These are phyloP conservation scores for Lates japonicus DNA, from an alignment of 2,797 vertebrate genomes.

Conservation along the genomic window DNA sequence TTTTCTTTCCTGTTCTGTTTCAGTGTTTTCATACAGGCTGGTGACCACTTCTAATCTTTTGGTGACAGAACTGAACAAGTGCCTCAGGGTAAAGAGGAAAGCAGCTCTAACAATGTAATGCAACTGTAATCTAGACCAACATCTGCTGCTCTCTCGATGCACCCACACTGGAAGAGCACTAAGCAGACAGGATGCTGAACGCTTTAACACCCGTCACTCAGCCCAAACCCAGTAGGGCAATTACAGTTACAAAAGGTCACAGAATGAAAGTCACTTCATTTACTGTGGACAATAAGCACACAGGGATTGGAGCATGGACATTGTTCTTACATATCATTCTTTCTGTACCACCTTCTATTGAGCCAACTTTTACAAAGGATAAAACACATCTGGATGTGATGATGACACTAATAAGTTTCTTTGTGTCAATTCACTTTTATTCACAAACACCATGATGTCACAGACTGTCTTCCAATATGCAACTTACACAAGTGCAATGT, in stretches of 20 bases:
- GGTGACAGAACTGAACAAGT: conserved; percentile 42
- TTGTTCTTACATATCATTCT: background rate
- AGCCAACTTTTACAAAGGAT: background rate
- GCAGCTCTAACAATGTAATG: conserved; percentile 35
- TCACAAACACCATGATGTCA: background rate
- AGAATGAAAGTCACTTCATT: conserved; percentile 7
- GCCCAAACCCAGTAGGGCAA: background rate
- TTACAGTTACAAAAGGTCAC: background rate
- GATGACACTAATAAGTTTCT: background rate
- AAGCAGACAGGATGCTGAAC: conserved; percentile 12
- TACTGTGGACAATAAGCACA: background rate
- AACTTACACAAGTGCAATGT: background rate
- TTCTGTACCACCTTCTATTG: background rate
- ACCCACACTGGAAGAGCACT: background rate
- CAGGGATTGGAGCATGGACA: background rate
- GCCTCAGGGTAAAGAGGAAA: conserved; percentile 33
- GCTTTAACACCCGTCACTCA: conserved; percentile 18
- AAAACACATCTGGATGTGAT: no score
- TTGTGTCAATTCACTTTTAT: background rate
- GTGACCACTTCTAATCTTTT: conserved; percentile 44
- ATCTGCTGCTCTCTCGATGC: conserved; percentile 40
- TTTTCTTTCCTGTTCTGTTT: background rate
- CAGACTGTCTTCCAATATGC: background rate
- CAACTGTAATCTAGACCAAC: conserved; percentile 40
- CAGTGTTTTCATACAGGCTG: conserved; percentile 45